Conservation (phyloP, 2,888 invertebrate genomes). For the Agrenia bidenticulata region DNA sequence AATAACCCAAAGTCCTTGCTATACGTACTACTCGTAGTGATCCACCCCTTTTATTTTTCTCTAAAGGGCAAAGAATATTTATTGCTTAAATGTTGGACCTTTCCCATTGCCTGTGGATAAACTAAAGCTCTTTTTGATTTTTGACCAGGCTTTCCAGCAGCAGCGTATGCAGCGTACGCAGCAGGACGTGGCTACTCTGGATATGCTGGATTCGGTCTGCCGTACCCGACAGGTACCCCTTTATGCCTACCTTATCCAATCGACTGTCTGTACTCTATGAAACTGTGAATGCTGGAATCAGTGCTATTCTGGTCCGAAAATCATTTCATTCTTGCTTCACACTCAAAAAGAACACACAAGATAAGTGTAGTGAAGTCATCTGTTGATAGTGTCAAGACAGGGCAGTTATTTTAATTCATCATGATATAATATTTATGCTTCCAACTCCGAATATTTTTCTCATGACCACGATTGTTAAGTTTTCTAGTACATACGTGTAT, state of each 20-base stretch:
- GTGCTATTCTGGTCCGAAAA: slow-evolving; percentile 15
- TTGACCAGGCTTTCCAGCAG: slow-evolving; percentile 84
- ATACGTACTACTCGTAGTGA: neutral
- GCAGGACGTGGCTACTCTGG: slow-evolving; percentile 95
- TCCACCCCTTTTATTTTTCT: neutral
- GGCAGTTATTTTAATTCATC: slow-evolving; percentile 10
- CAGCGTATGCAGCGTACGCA: slow-evolving; percentile 93
- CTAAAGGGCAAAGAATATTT: neutral
- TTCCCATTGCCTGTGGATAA: neutral
- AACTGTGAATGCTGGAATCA: slow-evolving; percentile 50
- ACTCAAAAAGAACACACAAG: slow-evolving; percentile 8
- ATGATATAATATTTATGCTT: neutral
- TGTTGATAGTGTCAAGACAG: neutral
- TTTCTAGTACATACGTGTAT: neutral
- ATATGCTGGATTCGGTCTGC: slow-evolving; percentile 97
- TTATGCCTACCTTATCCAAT: slow-evolving; percentile 57
- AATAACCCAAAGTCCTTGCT: slow-evolving; percentile 8
- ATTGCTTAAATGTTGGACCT: too few relatives aligned
- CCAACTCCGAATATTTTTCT: slow-evolving; percentile 8
- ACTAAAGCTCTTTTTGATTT: slow-evolving; percentile 25
- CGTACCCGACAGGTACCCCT: slow-evolving; percentile 95
- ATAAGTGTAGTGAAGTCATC: slow-evolving; percentile 5
- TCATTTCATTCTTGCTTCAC: slow-evolving; percentile 15
- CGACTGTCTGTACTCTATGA: slow-evolving; percentile 54
- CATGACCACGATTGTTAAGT: slow-evolving; percentile 8